phyloP scores from a whole-genome alignment of 2,113 vertebrate genomes.

The Melanotaenia duboulayi region DNA sequence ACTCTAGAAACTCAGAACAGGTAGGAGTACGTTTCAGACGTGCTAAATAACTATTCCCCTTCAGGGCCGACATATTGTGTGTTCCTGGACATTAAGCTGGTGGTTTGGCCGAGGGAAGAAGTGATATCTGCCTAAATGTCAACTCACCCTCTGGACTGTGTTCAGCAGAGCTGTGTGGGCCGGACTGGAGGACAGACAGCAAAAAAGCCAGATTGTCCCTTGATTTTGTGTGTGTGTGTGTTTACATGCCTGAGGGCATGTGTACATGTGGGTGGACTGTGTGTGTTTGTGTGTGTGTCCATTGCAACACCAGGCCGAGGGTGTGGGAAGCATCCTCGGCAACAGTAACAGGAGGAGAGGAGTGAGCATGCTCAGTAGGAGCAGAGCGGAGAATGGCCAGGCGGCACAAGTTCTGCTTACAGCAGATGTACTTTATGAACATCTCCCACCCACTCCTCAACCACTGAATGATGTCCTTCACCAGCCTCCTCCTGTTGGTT shows the following conservation, averaged over 20 bases:
- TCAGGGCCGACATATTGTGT: conserved; percentile 62
- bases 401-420: conserved; percentile 16
- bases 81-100: conserved; percentile 59
- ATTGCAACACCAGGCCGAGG: conserved; percentile 73
- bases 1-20: conserved; percentile 87
- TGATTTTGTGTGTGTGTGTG: conserved; percentile 58
- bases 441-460: conserved; percentile 39
- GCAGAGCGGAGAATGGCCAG: conserved; percentile 58
- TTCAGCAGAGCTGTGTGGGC: conserved; percentile 71
- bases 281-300: conserved; percentile 59
- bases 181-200: conserved; percentile 70
- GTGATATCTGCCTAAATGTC: conserved; percentile 79
- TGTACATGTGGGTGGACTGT: conserved; percentile 73
- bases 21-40: conserved; percentile 61
- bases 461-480: background rate
- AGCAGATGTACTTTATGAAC: conserved; percentile 44
- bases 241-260: conserved; percentile 71
- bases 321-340: conserved; percentile 75
- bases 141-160: conserved; percentile 77
- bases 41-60: conserved; percentile 29
- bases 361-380: conserved; percentile 66
- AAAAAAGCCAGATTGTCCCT: conserved; percentile 80
- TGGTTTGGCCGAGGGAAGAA: conserved; percentile 62
- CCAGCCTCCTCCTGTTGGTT: background rate
- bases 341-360: conserved; percentile 70